Percentiles rank a stretch among this genome's conserved stretches.
phyloP scores from a whole-genome alignment of 1,140 invertebrate genomes.

The Agraylea sexmaculata region DNA sequence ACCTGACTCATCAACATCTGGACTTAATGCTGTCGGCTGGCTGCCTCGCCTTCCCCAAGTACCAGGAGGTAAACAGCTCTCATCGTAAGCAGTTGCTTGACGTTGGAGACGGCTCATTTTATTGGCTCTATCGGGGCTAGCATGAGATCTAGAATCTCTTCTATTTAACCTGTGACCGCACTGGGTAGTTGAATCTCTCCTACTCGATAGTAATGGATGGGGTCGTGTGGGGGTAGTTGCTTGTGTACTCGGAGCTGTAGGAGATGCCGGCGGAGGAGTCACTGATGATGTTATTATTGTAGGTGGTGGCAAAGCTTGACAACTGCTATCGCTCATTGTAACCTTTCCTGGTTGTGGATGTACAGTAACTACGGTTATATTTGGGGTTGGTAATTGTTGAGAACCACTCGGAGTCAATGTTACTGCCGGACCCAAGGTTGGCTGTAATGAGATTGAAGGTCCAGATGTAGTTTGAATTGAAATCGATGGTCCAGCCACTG shows the following conservation, averaged over 20 bases:
- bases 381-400: constrained; percentile 10
- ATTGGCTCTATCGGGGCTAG: constrained; percentile 52
- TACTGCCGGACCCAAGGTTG: constrained; percentile 37
- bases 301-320: constrained; percentile 55
- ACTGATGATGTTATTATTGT: constrained; percentile 72
- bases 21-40: constrained; percentile 66
- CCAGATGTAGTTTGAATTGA: constrained; percentile 61
- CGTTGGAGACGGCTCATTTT: constrained; percentile 63
- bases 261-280: constrained; percentile 65
- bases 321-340: constrained; percentile 37
- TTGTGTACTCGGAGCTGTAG: constrained; percentile 39
- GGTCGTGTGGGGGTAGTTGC: constrained; percentile 40
- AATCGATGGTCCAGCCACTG: constrained; percentile 51
- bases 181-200: constrained; percentile 75
- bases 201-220: constrained; percentile 49
- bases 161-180: constrained; percentile 49
- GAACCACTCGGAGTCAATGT: constrained; percentile 24
- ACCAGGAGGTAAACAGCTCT: constrained; percentile 59
- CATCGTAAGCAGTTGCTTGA: constrained; percentile 81
- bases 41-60: constrained; percentile 54
- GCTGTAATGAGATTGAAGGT: constrained; percentile 31
- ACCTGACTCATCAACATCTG: constrained; percentile 51
- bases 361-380: constrained; percentile 18
- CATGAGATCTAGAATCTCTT: constrained; percentile 54
- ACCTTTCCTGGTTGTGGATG: constrained; percentile 16